These are phyloP conservation scores for Hydropotes inermis DNA, from an alignment of 2,113 vertebrate species.

Conservation along the genomic window DNA sequence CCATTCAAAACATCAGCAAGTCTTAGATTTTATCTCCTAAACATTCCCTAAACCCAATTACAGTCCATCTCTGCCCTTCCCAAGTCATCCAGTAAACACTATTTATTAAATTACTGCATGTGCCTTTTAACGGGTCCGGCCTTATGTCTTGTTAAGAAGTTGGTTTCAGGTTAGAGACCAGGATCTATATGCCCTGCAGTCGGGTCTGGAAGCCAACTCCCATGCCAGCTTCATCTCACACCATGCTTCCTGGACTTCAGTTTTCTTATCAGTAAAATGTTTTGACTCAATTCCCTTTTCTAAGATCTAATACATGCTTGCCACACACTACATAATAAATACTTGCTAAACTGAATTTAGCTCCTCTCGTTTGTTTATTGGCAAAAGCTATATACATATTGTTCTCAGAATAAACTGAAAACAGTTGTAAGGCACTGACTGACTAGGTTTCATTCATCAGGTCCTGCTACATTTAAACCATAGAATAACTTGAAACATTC, in stretches of 20 bases:
- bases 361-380: background rate
- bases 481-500: background rate
- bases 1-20: background rate
- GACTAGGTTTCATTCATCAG: background rate
- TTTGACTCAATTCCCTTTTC: background rate
- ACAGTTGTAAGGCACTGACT: background rate
- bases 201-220: background rate
- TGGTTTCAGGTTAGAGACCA: background rate
- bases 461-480: background rate
- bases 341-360: background rate
- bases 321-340: background rate
- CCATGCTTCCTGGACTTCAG: background rate
- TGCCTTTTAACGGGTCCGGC: background rate
- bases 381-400: background rate
- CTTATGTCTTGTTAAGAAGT: background rate
- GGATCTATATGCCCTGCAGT: background rate
- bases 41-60: background rate
- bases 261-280: background rate
- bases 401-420: background rate
- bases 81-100: background rate
- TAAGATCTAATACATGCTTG: background rate
- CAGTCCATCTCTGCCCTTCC: background rate
- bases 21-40: background rate
- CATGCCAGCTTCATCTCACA: background rate
- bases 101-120: background rate